Evolutionary conservation across 2,113 vertebrate genomes (phyloP).

Genomic region (Cyphomyrus plagiostoma): DNA sequence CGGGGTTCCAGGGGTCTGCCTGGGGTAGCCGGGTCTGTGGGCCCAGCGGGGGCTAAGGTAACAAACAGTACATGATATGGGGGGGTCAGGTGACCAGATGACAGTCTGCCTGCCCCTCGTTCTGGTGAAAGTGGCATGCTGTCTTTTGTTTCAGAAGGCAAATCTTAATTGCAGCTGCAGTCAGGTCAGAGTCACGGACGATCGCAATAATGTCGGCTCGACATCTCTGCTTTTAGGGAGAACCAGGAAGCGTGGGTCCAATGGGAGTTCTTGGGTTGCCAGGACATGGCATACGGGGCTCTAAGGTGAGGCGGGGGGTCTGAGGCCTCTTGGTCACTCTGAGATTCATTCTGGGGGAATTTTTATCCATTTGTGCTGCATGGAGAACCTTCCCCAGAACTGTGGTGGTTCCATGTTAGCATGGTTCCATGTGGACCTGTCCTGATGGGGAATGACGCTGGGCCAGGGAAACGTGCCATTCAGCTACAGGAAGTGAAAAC

Average conservation of each 20-base stretch:
- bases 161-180: not conserved
- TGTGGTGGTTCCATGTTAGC: not conserved
- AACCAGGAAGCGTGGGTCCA: constrained; percentile 52
- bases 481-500: not conserved
- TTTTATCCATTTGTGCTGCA: not conserved
- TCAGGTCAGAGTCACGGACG: not conserved
- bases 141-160: not conserved
- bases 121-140: not conserved
- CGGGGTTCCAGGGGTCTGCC: constrained; percentile 53
- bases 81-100: not conserved
- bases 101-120: not conserved
- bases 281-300: constrained; percentile 50
- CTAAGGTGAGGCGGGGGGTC: constrained; percentile 49
- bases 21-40: constrained; percentile 47
- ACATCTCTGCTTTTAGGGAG: constrained; percentile 50
- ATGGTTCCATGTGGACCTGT: not conserved
- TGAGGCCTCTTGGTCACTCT: not conserved
- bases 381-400: not conserved
- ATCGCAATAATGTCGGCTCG: not conserved
- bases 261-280: constrained; percentile 48
- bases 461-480: no score
- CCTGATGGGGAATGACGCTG: not conserved
- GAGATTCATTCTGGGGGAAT: not conserved
- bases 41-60: constrained; percentile 62
- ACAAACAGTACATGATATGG: not conserved